Evolutionary conservation across 2,797 vertebrate genomes (phyloP).

Genomic region (Zalophus californianus): DNA sequence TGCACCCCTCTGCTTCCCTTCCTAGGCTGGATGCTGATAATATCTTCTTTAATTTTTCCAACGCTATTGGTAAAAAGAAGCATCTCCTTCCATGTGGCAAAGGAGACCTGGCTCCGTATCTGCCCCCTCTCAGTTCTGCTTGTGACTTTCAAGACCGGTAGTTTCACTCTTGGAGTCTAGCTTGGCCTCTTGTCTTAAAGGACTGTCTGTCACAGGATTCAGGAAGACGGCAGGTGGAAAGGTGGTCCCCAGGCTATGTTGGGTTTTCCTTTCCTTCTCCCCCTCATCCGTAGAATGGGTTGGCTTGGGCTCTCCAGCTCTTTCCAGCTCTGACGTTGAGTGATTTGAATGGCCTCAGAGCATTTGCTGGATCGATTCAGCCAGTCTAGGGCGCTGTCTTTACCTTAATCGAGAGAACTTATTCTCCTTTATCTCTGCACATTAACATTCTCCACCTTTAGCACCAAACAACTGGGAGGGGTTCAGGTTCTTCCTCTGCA

Average conservation of each 20-base stretch:
- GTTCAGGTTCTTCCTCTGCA: rapidly evolving
- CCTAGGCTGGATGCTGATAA: neutral
- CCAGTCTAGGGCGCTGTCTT: neutral
- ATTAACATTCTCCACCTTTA: constrained; percentile 73
- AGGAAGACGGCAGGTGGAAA: neutral
- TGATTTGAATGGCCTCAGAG: rapidly evolving
- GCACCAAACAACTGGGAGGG: neutral
- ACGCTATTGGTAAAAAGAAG: neutral
- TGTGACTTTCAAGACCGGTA: neutral
- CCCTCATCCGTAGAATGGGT: neutral
- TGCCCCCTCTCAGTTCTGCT: neutral
- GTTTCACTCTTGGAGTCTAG: neutral
- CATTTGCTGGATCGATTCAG: neutral
- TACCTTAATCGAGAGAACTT: constrained; percentile 61
- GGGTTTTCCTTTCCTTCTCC: neutral
- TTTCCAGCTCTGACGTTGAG: neutral
- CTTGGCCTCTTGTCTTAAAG: neutral
- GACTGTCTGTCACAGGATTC: neutral
- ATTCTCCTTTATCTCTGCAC: constrained; percentile 72
- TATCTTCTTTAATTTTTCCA: neutral
- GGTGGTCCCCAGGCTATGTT: too few relatives aligned
- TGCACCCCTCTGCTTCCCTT: neutral
- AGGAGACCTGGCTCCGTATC: neutral
- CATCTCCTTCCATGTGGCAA: neutral
- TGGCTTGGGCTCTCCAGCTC: rapidly evolving